phyloP scores from a whole-genome alignment of 1,140 invertebrate species.

The Zeugodacus cucurbitae region DNA sequence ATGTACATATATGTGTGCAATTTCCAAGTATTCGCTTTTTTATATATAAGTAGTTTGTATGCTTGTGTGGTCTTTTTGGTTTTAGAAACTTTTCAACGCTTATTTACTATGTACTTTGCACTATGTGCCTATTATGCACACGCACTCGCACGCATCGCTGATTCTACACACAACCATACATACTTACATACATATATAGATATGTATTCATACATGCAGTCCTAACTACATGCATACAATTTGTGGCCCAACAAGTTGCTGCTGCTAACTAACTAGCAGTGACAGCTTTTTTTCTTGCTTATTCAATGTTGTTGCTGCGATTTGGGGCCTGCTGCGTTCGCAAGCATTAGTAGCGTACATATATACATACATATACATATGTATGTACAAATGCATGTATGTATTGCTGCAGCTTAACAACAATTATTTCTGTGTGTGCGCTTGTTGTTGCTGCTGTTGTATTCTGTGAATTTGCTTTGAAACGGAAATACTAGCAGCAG shows the following conservation, averaged over 20 bases:
- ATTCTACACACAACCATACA: not conserved
- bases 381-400: too few relatives aligned
- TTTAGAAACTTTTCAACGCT: not conserved
- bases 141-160: conserved; percentile 13
- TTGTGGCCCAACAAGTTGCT: not conserved
- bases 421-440: too few relatives aligned
- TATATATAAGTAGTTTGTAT: too few relatives aligned
- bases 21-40: not conserved
- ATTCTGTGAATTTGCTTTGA: too few relatives aligned
- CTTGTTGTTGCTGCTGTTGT: too few relatives aligned
- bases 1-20: not conserved
- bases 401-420: not conserved
- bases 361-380: not conserved
- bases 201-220: not conserved
- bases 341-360: not conserved
- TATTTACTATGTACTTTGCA: conserved; percentile 12
- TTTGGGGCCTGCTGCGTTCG: not conserved
- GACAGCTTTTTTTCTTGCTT: not conserved
- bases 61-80: not conserved
- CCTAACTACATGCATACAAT: not conserved
- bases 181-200: not conserved
- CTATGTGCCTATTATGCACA: not conserved
- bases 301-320: not conserved
- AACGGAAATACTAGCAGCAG: too few relatives aligned
- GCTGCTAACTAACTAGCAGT: not conserved